These are phyloP conservation scores for Tupaia tana DNA, from an alignment of 2,113 vertebrate species.

Conservation along the genomic window DNA sequence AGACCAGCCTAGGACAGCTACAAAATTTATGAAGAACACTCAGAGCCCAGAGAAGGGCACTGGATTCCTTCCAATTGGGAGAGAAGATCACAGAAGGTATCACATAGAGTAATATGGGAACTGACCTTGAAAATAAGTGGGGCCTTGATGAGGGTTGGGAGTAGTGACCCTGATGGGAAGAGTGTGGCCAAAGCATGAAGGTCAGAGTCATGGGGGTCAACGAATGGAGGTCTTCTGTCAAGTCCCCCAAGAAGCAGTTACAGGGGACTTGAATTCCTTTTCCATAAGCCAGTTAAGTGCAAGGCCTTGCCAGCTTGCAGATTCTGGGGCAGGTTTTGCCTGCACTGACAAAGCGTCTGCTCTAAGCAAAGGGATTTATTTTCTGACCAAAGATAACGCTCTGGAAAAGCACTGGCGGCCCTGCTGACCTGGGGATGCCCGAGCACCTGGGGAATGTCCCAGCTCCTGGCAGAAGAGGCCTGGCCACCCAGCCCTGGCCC, in stretches of 20 bases:
- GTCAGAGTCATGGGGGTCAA: not conserved
- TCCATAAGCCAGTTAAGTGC: rapidly evolving
- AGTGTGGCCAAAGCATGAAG: not conserved
- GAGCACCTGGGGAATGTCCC: conserved; percentile 73
- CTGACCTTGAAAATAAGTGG: not conserved
- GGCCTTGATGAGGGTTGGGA: not conserved
- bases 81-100: not conserved
- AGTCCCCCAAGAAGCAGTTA: not conserved
- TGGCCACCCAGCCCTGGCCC: conserved; percentile 58
- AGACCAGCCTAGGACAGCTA: rapidly evolving
- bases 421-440: conserved; percentile 72
- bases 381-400: conserved; percentile 44
- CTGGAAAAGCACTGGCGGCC: conserved; percentile 40
- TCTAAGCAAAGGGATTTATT: conserved; percentile 32
- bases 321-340: conserved; percentile 14
- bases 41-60: not conserved
- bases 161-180: not conserved
- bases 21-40: not conserved
- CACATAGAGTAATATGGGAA: not conserved
- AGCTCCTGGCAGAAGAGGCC: conserved; percentile 55
- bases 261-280: not conserved
- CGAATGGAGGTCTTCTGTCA: not conserved
- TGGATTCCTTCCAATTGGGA: not conserved
- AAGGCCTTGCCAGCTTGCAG: not conserved
- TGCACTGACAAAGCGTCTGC: not conserved